Conservation (phyloP, 2,797 vertebrate species). For the Rousettus madagascariensis region DNA sequence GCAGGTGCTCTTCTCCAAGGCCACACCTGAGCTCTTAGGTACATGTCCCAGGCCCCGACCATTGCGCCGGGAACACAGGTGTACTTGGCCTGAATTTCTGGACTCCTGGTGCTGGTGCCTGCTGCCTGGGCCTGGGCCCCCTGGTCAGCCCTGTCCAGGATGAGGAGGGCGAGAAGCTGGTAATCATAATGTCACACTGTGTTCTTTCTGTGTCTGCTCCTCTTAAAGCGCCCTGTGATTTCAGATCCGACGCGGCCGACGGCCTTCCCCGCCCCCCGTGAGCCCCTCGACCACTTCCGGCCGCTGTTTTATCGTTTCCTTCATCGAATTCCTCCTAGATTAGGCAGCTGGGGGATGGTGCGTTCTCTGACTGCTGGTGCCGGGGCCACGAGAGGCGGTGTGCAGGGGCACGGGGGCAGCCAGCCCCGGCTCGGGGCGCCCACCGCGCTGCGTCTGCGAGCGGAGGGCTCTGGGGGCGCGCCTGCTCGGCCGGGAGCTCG, state of each 20-base stretch:
- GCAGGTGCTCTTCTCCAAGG: background rate
- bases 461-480: background rate
- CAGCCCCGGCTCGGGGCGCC: background rate
- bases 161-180: background rate
- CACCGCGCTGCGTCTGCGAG: fast-evolving
- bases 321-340: background rate
- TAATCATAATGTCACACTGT: fast-evolving
- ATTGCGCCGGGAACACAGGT: background rate
- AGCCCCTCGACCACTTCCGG: background rate
- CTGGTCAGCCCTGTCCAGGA: background rate
- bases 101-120: fast-evolving
- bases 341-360: fast-evolving
- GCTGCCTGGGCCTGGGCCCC: background rate
- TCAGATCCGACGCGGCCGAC: fast-evolving
- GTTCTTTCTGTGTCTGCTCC: background rate
- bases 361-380: background rate
- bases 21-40: background rate
- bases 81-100: background rate
- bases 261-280: background rate
- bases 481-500: fast-evolving
- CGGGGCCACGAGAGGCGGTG: fast-evolving
- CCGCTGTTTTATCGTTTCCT: background rate
- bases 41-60: fast-evolving
- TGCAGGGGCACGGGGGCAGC: background rate
- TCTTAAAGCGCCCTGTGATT: background rate